These are phyloP conservation scores for Erannis defoliaria DNA, from an alignment of 2,888 invertebrate genomes.

Conservation along the genomic window DNA sequence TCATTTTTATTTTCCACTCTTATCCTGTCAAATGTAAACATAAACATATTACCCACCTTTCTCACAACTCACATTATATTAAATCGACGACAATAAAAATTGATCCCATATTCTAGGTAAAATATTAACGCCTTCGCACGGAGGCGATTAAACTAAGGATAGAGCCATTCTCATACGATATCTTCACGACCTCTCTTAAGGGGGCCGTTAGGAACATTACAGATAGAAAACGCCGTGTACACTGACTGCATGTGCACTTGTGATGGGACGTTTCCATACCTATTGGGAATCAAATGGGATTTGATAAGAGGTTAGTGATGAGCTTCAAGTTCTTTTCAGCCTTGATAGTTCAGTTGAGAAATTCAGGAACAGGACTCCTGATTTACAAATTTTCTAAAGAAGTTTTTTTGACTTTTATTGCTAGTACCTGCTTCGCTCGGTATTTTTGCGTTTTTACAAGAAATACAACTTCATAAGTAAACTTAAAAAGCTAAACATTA, in stretches of 20 bases:
- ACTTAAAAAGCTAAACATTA: too few species aligned
- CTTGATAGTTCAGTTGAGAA: neutral
- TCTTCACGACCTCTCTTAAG: conserved; percentile 61
- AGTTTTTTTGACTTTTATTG: too few species aligned
- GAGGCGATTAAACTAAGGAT: conserved; percentile 51
- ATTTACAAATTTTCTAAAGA: too few species aligned
- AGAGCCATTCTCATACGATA: conserved; percentile 69
- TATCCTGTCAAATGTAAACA: neutral
- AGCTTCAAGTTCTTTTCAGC: neutral
- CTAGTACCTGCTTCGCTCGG: too few species aligned
- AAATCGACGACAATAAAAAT: conserved; percentile 17
- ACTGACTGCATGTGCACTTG: conserved; percentile 66
- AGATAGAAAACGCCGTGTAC: conserved; percentile 68
- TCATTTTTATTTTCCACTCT: neutral
- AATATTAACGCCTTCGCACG: conserved; percentile 36
- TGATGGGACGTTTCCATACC: conserved; percentile 69
- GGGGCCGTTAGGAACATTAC: conserved; percentile 67
- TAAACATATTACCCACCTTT: neutral
- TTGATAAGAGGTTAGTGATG: conserved; percentile 33
- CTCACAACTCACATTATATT: neutral
- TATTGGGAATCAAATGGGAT: conserved; percentile 61
- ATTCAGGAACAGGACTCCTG: too few species aligned
- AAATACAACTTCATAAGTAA: too few species aligned
- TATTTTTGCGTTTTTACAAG: too few species aligned
- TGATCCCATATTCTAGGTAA: conserved; percentile 27